Evolutionary conservation across 1,140 invertebrate species (phyloP), one percentile per base, ranked within the genome.

Genomic region (Piezodorus guildinii): DNA sequence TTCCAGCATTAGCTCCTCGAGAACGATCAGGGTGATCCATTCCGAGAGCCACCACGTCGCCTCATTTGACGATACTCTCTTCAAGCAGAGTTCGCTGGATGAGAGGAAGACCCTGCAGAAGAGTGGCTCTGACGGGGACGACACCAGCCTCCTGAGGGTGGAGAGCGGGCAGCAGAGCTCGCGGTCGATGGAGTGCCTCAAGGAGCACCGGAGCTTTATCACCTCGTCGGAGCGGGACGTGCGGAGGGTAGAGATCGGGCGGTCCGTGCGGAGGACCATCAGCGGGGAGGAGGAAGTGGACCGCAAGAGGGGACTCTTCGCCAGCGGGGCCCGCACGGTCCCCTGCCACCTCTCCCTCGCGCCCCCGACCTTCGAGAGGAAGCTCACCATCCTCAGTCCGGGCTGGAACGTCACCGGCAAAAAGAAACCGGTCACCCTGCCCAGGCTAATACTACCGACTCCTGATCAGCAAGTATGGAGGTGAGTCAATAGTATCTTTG

Each of bases 371-470:
- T 78, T 78, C 25, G 81, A 83, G 62, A 71, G 82, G 17, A 79
- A 76, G 49, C 77, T 88, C 25, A 87, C 84, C 8, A 88, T 88
- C 52, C 74, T 88, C 45, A 87, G 85, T 51, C 86, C 86, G 0
- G 76, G 82, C 19, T 79, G 83, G 67, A 81, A 81, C 71, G 77
- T 80, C 16, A 74, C 81, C 17, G 70, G 72, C 62, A 75, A 77
- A 0, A 81, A 83, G 60, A 86, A 85, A 74, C 86, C 85, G 71
- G 52, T 56, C 23, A 84, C 87, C 39, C 75, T 88, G 70, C 86
- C 86, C 60, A 85, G 83, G 76, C 78, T 88, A 69, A 83, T 87
- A 65, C 76, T 87, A 67, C 85, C 84, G 44, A 78, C 83, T 71
- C 84, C 83, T 69, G 84, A 87, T 83, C 63, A 83, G 85, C 68